Evolutionary conservation across 2,888 invertebrate species (phyloP), one percentile per base, ranked within the genome.

Genomic region (Metacarcinus magister): DNA sequence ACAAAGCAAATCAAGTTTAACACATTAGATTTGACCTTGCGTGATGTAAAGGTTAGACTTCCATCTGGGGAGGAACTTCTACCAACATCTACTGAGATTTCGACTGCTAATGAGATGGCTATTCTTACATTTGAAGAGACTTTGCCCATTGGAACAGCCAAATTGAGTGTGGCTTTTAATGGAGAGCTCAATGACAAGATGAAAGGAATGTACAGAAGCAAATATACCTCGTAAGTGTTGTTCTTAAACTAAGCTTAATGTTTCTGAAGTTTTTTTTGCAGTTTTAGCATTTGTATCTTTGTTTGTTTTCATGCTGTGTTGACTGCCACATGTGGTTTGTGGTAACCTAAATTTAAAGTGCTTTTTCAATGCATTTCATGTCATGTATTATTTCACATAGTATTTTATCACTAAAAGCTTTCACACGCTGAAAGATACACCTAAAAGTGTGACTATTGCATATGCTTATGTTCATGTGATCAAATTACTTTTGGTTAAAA

Each of bases 181-280:
- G 99, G 99, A 13, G 98, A 98, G 97, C 98, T 99, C 95, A 99
- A 99, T 97, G 99, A 99, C 97, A 99, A 99, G 97, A 99, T 99
- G 99, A 99, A 98, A 97, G 99, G 99, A n/a, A 98, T 99, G 97
- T 99, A 99, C 98, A 98, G 99, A 94, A 99, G 99, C 98, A 99
- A 99, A 98, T 99, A 99, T 97, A 98, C 97, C 32, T 94, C 95
- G 96, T 97, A 90, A 95, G 97, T 94, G n/a, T 87, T 87, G 87
- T n/a, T 87, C 10, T 39, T 32, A 13, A n/a, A n/a, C 32, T 48
- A 10, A 8, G 28, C 8, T 75, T 28, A 28, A 60, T 60, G 16
- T 60, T 60, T 60, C 39, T 60, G 60, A 60, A 60, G 60, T 60
- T 39, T 39, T 39, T 0, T 39, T 39, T 39, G 39, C 39, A 39